A percentile compares a stretch with the other conserved stretches of the same genome.
phyloP scores from a whole-genome alignment of 1,140 invertebrate genomes.

The Drosophila melanogaster region DNA sequence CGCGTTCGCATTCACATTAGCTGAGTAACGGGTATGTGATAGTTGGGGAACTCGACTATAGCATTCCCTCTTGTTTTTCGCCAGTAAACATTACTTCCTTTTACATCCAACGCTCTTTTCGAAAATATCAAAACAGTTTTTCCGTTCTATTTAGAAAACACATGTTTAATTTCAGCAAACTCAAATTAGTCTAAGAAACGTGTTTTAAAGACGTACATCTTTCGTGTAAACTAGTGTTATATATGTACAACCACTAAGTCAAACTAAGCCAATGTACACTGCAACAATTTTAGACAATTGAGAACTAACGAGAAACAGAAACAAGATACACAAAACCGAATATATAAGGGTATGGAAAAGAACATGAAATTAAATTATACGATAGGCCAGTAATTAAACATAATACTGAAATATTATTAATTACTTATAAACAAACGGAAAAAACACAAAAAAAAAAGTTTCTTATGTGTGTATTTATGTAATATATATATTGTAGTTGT shows the following conservation, averaged over 20 bases:
- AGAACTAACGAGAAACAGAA: conserved; percentile 29
- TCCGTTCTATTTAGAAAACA: not conserved
- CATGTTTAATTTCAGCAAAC: conserved; percentile 18
- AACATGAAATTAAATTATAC: conserved; percentile 32
- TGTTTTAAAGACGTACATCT: conserved; percentile 15
- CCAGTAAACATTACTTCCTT: not conserved
- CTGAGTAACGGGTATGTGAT: too few species aligned
- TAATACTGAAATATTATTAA: conserved; percentile 37
- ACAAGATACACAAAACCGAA: conserved; percentile 4
- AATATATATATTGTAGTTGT: conserved; percentile 50
- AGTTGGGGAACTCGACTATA: too few species aligned
- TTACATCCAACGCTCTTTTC: not conserved
- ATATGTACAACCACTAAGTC: conserved; percentile 43
- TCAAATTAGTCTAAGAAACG: conserved; percentile 5
- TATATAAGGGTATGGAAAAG: conserved; percentile 11
- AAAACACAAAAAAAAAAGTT: conserved; percentile 31
- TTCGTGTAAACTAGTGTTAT: conserved; percentile 25
- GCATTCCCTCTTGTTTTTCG: too few species aligned
- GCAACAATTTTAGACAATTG: conserved; percentile 49
- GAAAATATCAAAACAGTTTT: not conserved
- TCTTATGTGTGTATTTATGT: conserved; percentile 78
- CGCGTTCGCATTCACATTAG: too few species aligned
- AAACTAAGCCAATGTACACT: conserved; percentile 53
- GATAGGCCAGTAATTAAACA: conserved; percentile 33
- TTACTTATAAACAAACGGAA: conserved; percentile 7